Evolutionary conservation across 1,140 invertebrate species (phyloP), one percentile per base, ranked within the genome.

Genomic region (Bombus waltoni): DNA sequence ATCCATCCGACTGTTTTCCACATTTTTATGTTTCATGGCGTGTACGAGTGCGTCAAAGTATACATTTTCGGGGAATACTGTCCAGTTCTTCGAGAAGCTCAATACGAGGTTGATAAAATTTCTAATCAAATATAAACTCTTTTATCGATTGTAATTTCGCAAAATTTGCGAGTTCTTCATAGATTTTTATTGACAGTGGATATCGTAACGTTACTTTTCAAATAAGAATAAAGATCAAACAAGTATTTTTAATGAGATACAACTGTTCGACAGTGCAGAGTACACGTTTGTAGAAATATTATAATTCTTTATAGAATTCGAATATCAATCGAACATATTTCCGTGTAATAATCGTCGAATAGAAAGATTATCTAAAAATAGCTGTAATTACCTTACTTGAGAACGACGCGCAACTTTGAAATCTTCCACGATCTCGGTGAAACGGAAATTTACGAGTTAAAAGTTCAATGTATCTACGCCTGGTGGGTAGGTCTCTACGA

Each of bases 401-500:
- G 18, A n/a, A n/a, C 11, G 1, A 8, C 13, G 25, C 15, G 11
- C 11, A 42, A 40, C 11, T 42, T 71, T 44, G 38, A 40, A 40
- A 70, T 40, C 35, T 70, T 70, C 3, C 32, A 32, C 65, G 32
- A 35, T 68, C 65, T 68, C 66, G 9, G 10, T 28, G 70, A 1
- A 22, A 40, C 28, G 15, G 40, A 11, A 71, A 71, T 75, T 75
- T 75, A 75, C 32, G 44, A 75, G 73, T 38, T 57, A 35, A 57
- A 57, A 38, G 32, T 74, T 74, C 73, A 35, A 74, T 38, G 44
- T 53, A n/a, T 13, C 28, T 53, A 5, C 47, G 18, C 6, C n/a
- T 32, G 28, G 18, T 35, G 35, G 47, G 47, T 35, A 53, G 47
- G 47, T 53, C 47, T 35, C 47, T 38, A 57, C 32, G 44, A 35